These are phyloP conservation scores for Leptopilina syphax DNA, from an alignment of 2,888 invertebrate genomes.

Conservation along the genomic window DNA sequence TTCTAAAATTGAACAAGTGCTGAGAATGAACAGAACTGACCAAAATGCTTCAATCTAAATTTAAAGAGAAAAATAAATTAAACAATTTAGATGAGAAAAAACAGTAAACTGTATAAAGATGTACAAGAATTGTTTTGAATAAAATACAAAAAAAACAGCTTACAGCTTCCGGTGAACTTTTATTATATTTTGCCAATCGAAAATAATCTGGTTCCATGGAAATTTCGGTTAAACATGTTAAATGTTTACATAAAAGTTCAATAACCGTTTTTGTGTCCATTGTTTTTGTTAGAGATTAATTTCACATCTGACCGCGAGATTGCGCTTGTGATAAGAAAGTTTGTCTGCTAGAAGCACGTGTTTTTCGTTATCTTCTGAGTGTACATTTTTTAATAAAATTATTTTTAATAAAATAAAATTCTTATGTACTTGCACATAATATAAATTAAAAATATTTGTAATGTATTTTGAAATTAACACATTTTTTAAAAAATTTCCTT, in stretches of 20 bases:
- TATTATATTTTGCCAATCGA: conserved; percentile 71
- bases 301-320: background rate
- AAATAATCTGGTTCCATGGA: conserved; percentile 73
- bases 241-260: conserved; percentile 71
- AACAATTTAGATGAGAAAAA: background rate
- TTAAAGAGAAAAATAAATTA: conserved; percentile 13
- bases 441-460: too few relatives aligned
- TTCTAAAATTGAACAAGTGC: conserved; percentile 45
- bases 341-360: background rate
- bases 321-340: background rate
- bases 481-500: too few relatives aligned
- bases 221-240: conserved; percentile 66
- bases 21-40: conserved; percentile 51
- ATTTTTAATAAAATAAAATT: too few relatives aligned
- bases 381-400: background rate
- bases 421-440: too few relatives aligned
- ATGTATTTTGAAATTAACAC: too few relatives aligned
- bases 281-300: background rate
- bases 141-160: conserved; percentile 55
- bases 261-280: conserved; percentile 71
- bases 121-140: background rate
- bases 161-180: conserved; percentile 67
- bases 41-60: conserved; percentile 51
- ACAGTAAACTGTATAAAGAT: conserved; percentile 44
- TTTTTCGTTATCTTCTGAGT: background rate